Evolutionary conservation across 1,140 invertebrate genomes (phyloP), one percentile per base, ranked within the genome.

Genomic region (Triops longicaudatus): DNA sequence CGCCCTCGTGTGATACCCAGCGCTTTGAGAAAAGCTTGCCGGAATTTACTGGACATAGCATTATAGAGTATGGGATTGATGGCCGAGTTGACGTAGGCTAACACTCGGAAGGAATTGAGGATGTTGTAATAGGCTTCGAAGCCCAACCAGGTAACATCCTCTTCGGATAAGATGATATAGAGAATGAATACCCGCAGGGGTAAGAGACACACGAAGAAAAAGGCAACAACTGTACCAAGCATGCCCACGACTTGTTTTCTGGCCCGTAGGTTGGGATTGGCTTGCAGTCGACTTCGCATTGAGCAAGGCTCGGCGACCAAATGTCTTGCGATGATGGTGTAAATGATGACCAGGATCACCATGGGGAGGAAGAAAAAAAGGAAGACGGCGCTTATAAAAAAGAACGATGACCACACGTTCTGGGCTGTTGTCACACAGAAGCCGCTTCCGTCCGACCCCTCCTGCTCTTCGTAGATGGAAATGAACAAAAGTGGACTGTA

Each of bases 21-120:
- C 6, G 81, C 80, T 78, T 80, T 89, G 10, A 90, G 84, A 81
- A 95, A 95, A 0, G 93, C 93, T 22, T 90, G 89, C 12, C 94
- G 87, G 84, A 96, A 96, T 84, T 95, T 96, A 0, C 92, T 93
- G n/a, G 93, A 95, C 77, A 82, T 82, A 72, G 81, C 79, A 78
- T 84, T 83, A 84, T 96, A 96, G 17, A 96, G 86, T 80, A 96
- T 93, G 4, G 94, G 94, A 85, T 96, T 96, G 77, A 95, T 90
- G 28, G 93, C 93, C 6, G 93, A 95, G 82, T 96, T 95, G 26
- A 95, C 87, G 84, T 96, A 95, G 22, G 94, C 84, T 91, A 96
- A 93, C 31, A 95, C 88, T 73, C 93, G 88, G 81, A 90, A 92
- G 84, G 95, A 92, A 84, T 93, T 95, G 12, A 96, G 87, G 73